Conservation (phyloP, 2,888 invertebrate species). For the Leptarthrus brevirostris region DNA sequence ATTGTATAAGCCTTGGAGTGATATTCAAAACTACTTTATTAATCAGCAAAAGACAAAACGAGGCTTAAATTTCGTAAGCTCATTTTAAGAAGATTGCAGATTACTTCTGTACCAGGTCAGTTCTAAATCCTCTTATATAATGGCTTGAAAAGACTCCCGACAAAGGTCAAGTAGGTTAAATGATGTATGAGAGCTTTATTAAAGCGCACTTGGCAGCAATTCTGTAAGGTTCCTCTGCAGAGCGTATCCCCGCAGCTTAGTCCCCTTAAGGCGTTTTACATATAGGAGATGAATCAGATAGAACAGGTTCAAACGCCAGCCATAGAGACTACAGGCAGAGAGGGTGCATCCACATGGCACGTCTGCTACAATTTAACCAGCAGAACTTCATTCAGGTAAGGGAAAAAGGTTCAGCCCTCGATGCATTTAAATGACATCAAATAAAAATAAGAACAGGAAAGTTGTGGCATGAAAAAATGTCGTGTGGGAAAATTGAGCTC, state of each 20-base stretch:
- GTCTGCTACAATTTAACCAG: not conserved
- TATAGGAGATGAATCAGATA: not conserved
- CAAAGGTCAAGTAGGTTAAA: slow-evolving; percentile 36
- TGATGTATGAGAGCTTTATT: slow-evolving; percentile 10
- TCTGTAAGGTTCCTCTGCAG: not conserved
- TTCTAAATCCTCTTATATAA: slow-evolving; percentile 1
- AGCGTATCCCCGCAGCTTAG: not conserved
- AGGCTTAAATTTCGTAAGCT: not conserved
- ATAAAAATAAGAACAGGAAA: not conserved
- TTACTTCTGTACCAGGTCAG: not conserved
- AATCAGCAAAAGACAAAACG: slow-evolving; percentile 5
- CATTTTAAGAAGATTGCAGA: not conserved
- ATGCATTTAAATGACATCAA: not conserved
- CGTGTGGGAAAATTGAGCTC: not conserved
- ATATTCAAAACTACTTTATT: slow-evolving; percentile 2
- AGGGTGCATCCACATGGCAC: too few relatives aligned
- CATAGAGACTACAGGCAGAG: not conserved
- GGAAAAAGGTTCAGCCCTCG: not conserved
- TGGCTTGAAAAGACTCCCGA: slow-evolving; percentile 21
- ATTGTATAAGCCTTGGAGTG: too few relatives aligned
- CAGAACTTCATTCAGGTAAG: not conserved
- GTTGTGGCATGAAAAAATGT: not conserved
- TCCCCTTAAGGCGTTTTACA: not conserved
- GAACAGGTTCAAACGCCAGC: not conserved
- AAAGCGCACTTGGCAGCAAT: slow-evolving; percentile 1